Base-by-base conservation (phyloP, 2,888 invertebrate genomes). In the Sesamia inferens region DNA sequence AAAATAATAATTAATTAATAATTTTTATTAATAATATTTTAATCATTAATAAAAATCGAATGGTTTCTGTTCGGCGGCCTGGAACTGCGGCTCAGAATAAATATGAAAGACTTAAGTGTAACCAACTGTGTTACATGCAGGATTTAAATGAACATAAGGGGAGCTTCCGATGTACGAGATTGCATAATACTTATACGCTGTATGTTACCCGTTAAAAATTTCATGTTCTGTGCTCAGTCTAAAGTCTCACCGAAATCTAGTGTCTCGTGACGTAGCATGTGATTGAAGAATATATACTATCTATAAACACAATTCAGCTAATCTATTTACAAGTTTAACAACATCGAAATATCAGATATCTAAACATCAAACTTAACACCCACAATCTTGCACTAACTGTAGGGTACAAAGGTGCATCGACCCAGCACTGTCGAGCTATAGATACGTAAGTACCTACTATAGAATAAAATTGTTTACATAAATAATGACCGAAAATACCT, bases 311-410 rank as follows among this genome's bases (percentile, higher is more conserved):
- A 89, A 89, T 87, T 88, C 83, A 85, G 81, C 89, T 91, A 91
- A 84, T 88, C 87, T 92, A 93, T 92, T 90, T 92, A 93, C 93
- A 91, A 89, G 83, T 90, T 86, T 85, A 88, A 91, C 88, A 90
- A 92, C 90, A 91, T 89, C 88, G 82, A 91, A 85, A 87, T 87
- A 86, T 88, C 84, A 72, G 84, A 90, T 82, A 88, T 82, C 88
- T 89, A 90, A 87, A 88, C 86, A 89, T 88, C 82, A 70, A 88
- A 85, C 80, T 82, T 83, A 70, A 76, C 74, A 77, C 75, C 76
- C 75, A 71, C 63, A 78, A 68, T 74, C 74, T 66, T 74, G 76
- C 68, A 74, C 74, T 74, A 81, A 76, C 65, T 74, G 70, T 63
- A 42, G 61, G 42, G 47, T 65, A 14, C 31, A 64, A 64, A 61